These are phyloP conservation scores for Tragelaphus strepsiceros DNA, from an alignment of 2,113 vertebrate genomes.

Conservation along the genomic window DNA sequence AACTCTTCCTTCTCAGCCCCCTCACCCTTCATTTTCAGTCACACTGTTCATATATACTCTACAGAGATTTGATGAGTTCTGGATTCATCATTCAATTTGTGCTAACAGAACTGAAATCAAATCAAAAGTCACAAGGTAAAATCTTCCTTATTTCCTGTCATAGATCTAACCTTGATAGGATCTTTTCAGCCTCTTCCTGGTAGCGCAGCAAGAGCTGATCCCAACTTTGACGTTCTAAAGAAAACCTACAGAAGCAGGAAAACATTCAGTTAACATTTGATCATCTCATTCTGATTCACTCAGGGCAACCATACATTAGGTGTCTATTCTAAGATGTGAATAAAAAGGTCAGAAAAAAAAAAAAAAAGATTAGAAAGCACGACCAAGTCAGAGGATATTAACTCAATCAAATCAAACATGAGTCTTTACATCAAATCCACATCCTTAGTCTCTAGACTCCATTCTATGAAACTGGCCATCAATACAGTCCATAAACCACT, in stretches of 20 bases:
- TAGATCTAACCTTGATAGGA: slow-evolving; percentile 50
- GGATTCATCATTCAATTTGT: not conserved
- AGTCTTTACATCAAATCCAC: slow-evolving; percentile 39
- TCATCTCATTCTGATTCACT: slow-evolving; percentile 30
- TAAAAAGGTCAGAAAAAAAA: slow-evolving; percentile 33
- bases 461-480: not conserved
- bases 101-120: slow-evolving; percentile 13
- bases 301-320: not conserved
- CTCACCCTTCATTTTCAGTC: not conserved
- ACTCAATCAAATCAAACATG: slow-evolving; percentile 34
- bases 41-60: not conserved
- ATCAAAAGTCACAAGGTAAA: not conserved
- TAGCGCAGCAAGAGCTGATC: slow-evolving; percentile 62
- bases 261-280: slow-evolving; percentile 12
- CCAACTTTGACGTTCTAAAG: slow-evolving; percentile 60
- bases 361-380: slow-evolving; percentile 9
- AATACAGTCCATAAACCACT: not conserved
- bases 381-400: slow-evolving; percentile 19
- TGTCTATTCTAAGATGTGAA: slow-evolving; percentile 1
- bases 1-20: not conserved
- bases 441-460: not conserved
- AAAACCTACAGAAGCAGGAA: slow-evolving; percentile 49
- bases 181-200: slow-evolving; percentile 55
- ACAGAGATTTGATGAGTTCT: not conserved
- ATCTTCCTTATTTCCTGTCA: not conserved